Base-by-base conservation (phyloP, 1,140 invertebrate species). In the Macrosteles quadrilineatus region DNA sequence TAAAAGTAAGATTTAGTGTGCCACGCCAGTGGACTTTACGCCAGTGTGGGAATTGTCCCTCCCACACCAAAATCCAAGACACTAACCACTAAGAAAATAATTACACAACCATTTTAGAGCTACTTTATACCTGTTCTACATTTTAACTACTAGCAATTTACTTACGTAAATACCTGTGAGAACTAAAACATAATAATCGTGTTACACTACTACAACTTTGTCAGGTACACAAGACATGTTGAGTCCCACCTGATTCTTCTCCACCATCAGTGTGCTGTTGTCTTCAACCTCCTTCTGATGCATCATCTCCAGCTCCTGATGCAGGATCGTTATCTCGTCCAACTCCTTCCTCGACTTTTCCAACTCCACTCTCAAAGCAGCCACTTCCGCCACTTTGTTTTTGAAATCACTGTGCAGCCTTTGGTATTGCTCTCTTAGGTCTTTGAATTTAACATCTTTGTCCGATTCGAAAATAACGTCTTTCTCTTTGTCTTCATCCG, bases 401-500 rank as follows among this genome's bases (percentile, higher is more conserved):
- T 82, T 86, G 69, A 84, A 86, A 74, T 87, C 85, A 68, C 86
- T 83, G 73, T 85, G 84, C 2, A 87, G 77, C 31, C 81, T 77
- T 12, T 77, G 77, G 57, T 87, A 87, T 76, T 87, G 80, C 73
- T 86, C 84, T 23, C 79, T 76, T 2, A 85, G 72, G 73, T 86
- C 82, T 32, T 80, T 64, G 6, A 6, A 27, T 25, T 59, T 59
- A 1, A 25, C 21, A 30, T 59, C 55, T 23, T 59, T 59, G 55
- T 59, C 55, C 12, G 55, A 27, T 27, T 25, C 55, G n/a, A 59
- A 59, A 25, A 59, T 4, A 6, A 59, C 23, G n/a, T 59, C 55
- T 29, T 59, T 59, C n/a, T 59, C 55, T 29, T 59, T 59, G 55
- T 59, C 55, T 23, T 25, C 55, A 59, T 59, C 55, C 9, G 55